These are phyloP conservation scores for Ylistrum balloti DNA, from an alignment of 1,140 invertebrate species.

Conservation along the genomic window DNA sequence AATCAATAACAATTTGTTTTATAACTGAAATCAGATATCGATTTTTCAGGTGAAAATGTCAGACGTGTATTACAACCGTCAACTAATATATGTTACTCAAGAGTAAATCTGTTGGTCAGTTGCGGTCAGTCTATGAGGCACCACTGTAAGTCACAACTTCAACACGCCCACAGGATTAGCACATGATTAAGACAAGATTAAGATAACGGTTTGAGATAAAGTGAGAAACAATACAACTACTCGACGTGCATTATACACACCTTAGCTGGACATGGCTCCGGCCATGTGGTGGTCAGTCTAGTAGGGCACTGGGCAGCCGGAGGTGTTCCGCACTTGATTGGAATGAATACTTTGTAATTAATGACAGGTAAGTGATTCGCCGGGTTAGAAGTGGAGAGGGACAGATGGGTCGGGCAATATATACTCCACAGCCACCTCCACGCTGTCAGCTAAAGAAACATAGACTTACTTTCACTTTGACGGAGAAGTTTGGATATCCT, in stretches of 20 bases:
- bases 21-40: not conserved
- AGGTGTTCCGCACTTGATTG: conserved; percentile 26
- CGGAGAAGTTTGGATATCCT: not conserved
- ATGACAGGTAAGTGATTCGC: conserved; percentile 30
- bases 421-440: conserved; percentile 11
- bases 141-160: not conserved
- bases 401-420: conserved; percentile 22
- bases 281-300: conserved; percentile 27
- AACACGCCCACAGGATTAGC: not conserved
- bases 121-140: conserved; percentile 11
- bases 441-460: conserved; percentile 9
- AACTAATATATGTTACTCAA: not conserved
- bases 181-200: not conserved
- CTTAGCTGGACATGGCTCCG: conserved; percentile 23
- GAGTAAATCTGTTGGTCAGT: conserved; percentile 22
- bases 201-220: not conserved
- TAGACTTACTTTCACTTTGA: conserved; percentile 24
- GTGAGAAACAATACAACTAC: not conserved
- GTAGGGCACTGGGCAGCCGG: not conserved
- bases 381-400: not conserved
- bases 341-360: conserved; percentile 36
- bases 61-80: not conserved
- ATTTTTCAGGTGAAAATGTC: not conserved
- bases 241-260: conserved; percentile 32
- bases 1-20: no score